Conservation (phyloP, 1,140 invertebrate species). For the Drosophila saltans region DNA sequence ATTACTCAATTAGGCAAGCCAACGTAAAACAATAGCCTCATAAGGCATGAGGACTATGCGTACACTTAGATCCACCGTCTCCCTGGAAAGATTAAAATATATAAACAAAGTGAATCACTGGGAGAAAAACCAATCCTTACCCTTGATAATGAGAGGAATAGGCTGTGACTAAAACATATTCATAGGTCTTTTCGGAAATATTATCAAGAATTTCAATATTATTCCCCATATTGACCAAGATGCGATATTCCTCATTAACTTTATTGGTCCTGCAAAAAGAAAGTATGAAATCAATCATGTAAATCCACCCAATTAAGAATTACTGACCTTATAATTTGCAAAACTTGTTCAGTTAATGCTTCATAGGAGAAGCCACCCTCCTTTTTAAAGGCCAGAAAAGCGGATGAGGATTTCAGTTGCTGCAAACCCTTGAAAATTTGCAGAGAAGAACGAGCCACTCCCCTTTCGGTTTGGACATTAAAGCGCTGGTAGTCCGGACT, state of each 20-base stretch:
- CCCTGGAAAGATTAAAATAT: constrained; percentile 25
- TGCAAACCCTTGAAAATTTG: constrained; percentile 74
- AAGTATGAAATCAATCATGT: accelerated
- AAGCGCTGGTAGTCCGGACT: constrained; percentile 84
- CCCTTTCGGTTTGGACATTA: constrained; percentile 84
- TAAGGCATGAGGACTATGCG: constrained; percentile 69
- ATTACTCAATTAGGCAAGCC: constrained; percentile 46
- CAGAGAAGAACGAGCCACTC: constrained; percentile 65
- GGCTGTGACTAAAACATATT: constrained; percentile 62
- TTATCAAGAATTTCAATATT: constrained; percentile 46
- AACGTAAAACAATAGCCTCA: constrained; percentile 71
- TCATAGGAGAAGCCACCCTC: constrained; percentile 67
- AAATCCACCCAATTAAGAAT: no score
- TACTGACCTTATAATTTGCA: constrained; percentile 71
- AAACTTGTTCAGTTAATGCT: constrained; percentile 65
- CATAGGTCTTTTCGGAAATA: constrained; percentile 55
- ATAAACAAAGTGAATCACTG: not conserved
- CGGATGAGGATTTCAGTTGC: constrained; percentile 60
- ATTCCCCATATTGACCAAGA: constrained; percentile 74
- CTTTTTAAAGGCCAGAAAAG: constrained; percentile 66
- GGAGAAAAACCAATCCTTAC: constrained; percentile 29
- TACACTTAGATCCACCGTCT: constrained; percentile 52
- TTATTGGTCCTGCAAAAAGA: constrained; percentile 48
- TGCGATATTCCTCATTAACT: constrained; percentile 66
- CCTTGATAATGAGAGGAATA: constrained; percentile 60